phyloP scores from a whole-genome alignment of 2,113 vertebrate genomes.

The Aphelocoma coerulescens region DNA sequence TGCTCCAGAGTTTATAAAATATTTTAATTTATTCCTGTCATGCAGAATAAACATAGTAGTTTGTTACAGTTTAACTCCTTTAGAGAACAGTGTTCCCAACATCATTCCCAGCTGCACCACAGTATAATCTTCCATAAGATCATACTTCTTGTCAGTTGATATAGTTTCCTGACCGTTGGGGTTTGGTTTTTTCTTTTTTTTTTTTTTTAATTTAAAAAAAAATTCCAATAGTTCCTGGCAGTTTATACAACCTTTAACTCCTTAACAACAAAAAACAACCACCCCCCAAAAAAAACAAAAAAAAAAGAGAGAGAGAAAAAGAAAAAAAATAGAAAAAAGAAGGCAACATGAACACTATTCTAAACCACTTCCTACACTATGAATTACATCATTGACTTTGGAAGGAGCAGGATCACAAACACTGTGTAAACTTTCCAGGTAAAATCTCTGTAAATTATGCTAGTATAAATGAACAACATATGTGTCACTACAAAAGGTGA shows the following conservation, averaged over 20 bases:
- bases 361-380: background rate
- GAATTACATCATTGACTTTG: background rate
- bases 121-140: background rate
- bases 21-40: background rate
- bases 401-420: background rate
- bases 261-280: background rate
- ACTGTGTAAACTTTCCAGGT: background rate
- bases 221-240: background rate
- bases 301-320: accelerated
- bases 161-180: background rate
- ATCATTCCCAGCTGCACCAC: background rate
- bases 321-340: background rate
- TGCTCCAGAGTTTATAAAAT: background rate
- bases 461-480: background rate
- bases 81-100: background rate
- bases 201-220: background rate
- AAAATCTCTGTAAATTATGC: background rate
- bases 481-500: background rate
- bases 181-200: too few species aligned
- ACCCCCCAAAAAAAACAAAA: background rate
- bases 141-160: background rate
- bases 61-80: background rate
- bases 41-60: background rate
- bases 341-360: background rate
- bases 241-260: background rate